Base-by-base conservation (phyloP, 2,888 invertebrate species). In the Isotomurus palustris region DNA sequence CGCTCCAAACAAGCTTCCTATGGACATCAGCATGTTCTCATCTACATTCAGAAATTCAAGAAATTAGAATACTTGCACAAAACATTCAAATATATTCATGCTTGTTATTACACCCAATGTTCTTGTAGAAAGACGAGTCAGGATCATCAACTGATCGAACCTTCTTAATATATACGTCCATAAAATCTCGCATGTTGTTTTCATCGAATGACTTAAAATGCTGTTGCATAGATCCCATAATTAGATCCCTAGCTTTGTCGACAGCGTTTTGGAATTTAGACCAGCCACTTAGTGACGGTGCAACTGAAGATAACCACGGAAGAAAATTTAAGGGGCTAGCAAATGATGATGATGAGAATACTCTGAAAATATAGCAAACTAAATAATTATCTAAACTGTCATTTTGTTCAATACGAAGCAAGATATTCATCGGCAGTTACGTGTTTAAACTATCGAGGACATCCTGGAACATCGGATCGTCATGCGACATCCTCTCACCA, bases 131-230 rank as follows among this genome's bases (percentile, higher is more conserved):
- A 6, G 59, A 59, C 3, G 62, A 62, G 4, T 54, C 45, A 8
- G 51, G 36, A 61, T 68, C 62, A 2, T 28, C 48, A 0, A 64
- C 61, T 4, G 38, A 27, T 3, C 56, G 32, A 19, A 68, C 62
- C 56, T 68, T 60, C 17, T 38, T 21, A 8, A 68, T 27, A 29
- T 58, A 64, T 2, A 49, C 36, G 51, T 68, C 66, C 21, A 68
- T 62, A 29, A 53, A 66, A 45, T 68, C 68, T 29, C 64, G 40
- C 1, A 49, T 5, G 24, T 50, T 58, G 38, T 60, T 45, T 0
- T 22, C 4, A 19, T 60, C 47, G 22, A 45, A 54, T 1, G 60
- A 22, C 32, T 47, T 29, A 36, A 53, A 36, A 28, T 65, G 65
- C 0, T 56, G 32, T 1, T 58, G 24, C 27, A 67, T 60, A 4